phyloP scores from a whole-genome alignment of 2,888 invertebrate species.

The Poecilus cupreus region DNA sequence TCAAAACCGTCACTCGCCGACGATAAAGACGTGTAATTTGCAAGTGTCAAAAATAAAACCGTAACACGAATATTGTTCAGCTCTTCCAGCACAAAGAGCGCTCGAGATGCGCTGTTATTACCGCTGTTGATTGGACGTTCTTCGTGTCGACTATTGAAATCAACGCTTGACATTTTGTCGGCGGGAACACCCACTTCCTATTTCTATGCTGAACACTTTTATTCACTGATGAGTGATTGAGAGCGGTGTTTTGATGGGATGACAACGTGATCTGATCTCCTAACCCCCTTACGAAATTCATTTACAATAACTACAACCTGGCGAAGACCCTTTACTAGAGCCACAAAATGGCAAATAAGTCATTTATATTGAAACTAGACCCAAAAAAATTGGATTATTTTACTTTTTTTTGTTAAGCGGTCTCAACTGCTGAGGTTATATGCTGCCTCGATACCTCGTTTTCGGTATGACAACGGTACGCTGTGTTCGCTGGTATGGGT shows the following conservation, averaged over 20 bases:
- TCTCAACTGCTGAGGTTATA: no score
- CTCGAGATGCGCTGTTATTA: conserved; percentile 1
- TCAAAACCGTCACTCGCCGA: conserved; percentile 21
- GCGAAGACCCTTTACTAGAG: background rate
- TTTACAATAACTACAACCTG: background rate
- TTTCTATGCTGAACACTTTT: background rate
- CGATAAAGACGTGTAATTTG: conserved; percentile 49
- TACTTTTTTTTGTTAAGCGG: no score
- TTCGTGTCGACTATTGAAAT: background rate
- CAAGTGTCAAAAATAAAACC: conserved; percentile 53
- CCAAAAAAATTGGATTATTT: no score
- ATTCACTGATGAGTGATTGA: background rate
- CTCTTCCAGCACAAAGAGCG: background rate
- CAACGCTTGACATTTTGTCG: conserved; percentile 13
- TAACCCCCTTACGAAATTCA: background rate
- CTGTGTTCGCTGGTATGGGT: no score
- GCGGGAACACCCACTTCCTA: conserved; percentile 13
- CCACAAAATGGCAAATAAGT: no score
- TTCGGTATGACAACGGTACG: no score
- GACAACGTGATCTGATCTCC: background rate
- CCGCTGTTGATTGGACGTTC: background rate
- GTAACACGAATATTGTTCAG: conserved; percentile 45
- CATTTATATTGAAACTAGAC: no score
- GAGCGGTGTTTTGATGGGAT: background rate
- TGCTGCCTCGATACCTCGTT: no score